Evolutionary conservation across 1,140 invertebrate genomes (phyloP).

Genomic region (Hycleus cichorii): DNA sequence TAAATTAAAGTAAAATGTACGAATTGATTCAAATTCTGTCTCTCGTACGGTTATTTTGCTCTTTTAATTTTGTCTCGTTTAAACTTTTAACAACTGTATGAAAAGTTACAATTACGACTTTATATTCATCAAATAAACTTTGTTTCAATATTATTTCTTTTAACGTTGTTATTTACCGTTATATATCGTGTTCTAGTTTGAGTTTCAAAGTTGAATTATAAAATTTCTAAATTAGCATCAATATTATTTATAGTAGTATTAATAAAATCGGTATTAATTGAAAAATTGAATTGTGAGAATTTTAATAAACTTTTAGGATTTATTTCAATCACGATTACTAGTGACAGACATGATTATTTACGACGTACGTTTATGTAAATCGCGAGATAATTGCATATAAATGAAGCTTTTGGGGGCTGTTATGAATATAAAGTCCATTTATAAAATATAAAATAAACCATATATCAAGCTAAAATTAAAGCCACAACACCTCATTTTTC

Average conservation of each 20-base stretch:
- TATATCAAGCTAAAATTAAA: slow-evolving; percentile 18
- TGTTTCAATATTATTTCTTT: slow-evolving; percentile 4
- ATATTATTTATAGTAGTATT: too few species aligned
- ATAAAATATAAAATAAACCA: slow-evolving; percentile 18
- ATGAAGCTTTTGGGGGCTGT: slow-evolving; percentile 12
- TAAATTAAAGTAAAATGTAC: too few species aligned
- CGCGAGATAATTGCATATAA: slow-evolving; percentile 20
- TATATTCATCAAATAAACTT: slow-evolving; percentile 9
- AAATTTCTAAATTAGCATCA: too few species aligned
- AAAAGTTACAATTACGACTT: slow-evolving; percentile 16
- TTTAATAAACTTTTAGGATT: neutral
- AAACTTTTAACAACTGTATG: slow-evolving; percentile 17
- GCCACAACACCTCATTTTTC: slow-evolving; percentile 17
- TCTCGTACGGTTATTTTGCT: too few species aligned
- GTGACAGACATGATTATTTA: slow-evolving; percentile 16
- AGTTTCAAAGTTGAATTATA: too few species aligned
- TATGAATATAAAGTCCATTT: slow-evolving; percentile 20
- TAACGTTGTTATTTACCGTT: neutral
- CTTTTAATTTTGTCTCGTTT: slow-evolving; percentile 22
- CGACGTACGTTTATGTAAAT: slow-evolving; percentile 20
- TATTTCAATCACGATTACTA: slow-evolving; percentile 21
- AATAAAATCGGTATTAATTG: too few species aligned
- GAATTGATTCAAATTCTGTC: too few species aligned
- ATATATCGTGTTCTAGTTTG: too few species aligned
- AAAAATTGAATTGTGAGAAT: too few species aligned